Conservation (phyloP, 2,888 invertebrate genomes). For the Andrena chrysosceles region DNA sequence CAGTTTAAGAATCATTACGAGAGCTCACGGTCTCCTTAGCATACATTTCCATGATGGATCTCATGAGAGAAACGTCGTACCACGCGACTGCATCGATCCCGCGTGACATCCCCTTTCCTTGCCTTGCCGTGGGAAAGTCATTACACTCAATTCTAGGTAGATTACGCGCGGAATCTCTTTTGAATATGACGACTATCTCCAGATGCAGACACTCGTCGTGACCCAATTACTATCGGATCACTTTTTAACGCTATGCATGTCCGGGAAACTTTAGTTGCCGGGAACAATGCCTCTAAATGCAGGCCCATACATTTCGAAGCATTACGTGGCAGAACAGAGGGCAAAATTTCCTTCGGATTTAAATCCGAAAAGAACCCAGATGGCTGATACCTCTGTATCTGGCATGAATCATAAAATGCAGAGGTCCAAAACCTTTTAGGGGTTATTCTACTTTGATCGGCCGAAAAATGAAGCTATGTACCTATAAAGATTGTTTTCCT, state of each 20-base stretch:
- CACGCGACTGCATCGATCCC: slow-evolving; percentile 42
- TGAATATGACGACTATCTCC: slow-evolving; percentile 43
- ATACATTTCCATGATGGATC: slow-evolving; percentile 38
- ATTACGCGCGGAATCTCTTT: slow-evolving; percentile 53
- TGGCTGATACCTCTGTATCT: neutral
- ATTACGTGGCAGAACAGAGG: slow-evolving; percentile 33
- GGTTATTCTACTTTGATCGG: too few species aligned
- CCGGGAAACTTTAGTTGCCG: slow-evolving; percentile 40
- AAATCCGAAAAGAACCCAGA: slow-evolving; percentile 29
- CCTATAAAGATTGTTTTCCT: too few species aligned
- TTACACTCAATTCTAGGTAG: slow-evolving; percentile 43
- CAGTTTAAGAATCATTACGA: slow-evolving; percentile 29
- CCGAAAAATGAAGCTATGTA: too few species aligned
- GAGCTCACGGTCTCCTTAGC: slow-evolving; percentile 22
- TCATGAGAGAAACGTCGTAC: slow-evolving; percentile 14
- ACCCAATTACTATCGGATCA: slow-evolving; percentile 68
- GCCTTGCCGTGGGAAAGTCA: slow-evolving; percentile 26
- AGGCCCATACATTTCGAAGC: slow-evolving; percentile 37
- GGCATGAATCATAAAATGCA: neutral
- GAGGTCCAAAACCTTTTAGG: too few species aligned
- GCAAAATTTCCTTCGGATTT: slow-evolving; percentile 36
- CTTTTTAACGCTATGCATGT: slow-evolving; percentile 49
- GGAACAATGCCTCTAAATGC: slow-evolving; percentile 56
- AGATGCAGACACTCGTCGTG: slow-evolving; percentile 59
- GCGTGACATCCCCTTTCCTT: slow-evolving; percentile 12